Evolutionary conservation across 2,797 vertebrate species (phyloP).

Genomic region (Siniperca obscura): DNA sequence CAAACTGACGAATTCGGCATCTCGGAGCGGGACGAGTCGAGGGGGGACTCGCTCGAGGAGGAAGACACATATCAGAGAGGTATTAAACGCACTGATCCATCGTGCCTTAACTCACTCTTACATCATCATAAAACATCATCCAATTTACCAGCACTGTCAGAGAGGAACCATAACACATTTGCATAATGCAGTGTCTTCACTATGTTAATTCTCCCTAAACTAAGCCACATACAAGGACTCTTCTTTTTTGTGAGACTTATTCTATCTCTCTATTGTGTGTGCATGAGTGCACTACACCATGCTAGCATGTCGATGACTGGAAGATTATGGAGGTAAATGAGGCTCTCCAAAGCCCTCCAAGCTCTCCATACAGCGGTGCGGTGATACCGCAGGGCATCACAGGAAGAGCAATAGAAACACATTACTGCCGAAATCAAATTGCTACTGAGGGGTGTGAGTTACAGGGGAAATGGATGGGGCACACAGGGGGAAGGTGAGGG

Average conservation of each 20-base stretch:
- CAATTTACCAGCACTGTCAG: conserved; percentile 77
- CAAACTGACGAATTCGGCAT: conserved; percentile 25
- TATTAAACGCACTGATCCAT: conserved; percentile 73
- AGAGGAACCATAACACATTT: conserved; percentile 77
- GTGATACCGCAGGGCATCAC: conserved; percentile 53
- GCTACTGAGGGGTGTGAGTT: conserved; percentile 68
- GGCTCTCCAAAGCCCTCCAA: conserved; percentile 71
- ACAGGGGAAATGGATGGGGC: conserved; percentile 65
- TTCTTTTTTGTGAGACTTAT: conserved; percentile 44
- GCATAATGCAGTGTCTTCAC: conserved; percentile 82
- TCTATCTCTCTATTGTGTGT: conserved; percentile 50
- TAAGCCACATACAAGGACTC: conserved; percentile 50
- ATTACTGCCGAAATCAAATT: conserved; percentile 73
- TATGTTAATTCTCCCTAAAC: conserved; percentile 74
- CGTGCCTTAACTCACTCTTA: conserved; percentile 75
- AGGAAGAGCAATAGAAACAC: conserved; percentile 72
- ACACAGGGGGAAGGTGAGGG: background rate
- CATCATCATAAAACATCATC: conserved; percentile 82
- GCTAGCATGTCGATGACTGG: conserved; percentile 56
- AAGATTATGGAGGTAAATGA: conserved; percentile 75
- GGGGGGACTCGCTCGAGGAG: conserved; percentile 10
- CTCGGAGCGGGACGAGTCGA: conserved; percentile 32
- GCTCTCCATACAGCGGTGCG: conserved; percentile 48
- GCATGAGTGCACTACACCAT: conserved; percentile 58
- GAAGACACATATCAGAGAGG: conserved; percentile 65